Base-by-base conservation (phyloP, 2,797 vertebrate species). In the Hydrocynus forskahlii region DNA sequence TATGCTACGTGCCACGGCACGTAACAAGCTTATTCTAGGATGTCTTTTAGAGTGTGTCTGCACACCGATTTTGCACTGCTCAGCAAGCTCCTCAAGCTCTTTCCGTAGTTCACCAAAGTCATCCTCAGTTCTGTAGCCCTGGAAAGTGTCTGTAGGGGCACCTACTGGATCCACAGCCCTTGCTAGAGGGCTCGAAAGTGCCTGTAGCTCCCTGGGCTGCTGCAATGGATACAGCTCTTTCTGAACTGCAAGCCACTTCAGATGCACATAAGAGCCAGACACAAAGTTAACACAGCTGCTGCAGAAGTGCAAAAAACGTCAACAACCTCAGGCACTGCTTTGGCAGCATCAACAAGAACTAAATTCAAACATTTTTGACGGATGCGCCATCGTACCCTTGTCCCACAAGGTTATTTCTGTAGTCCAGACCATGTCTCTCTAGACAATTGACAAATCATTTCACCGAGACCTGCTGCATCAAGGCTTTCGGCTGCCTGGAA, bases 21-120 rank as follows among this genome's bases (percentile, higher is more conserved):
- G n/a, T n/a, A n/a, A n/a, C n/a, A 45, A 52, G 68, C 35, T 80
- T 7, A 48, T 48, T 48, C 45, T 48, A 7, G 12, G 45, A 48
- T 48, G 45, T 72, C 69, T 82, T 63, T 82, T 82, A 64, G 38
- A 64, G 17, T 72, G 5, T 48, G 80, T 73, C 60, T 78, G 69
- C 19, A 78, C 62, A 69, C 25, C 35, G 8, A 78, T 78, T 67
- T 82, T 59, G 68, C 50, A 82, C 5, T 78, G 75, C 62, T 74
- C 73, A 14, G 21, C 60, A 19, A 12, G 29, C 29, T 29, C 29
- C 29, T 29, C 29, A 29, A 29, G 1, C 29, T 81, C 71, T 62
- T 62, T 54, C 76, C 40, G 60, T 35, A 75, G 38, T 70, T 79
- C 8, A 60, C 35, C 43, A 79, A 79, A 79, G 1, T 40, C 54